Evolutionary conservation across 2,797 vertebrate species (phyloP).

Genomic region (Erpetoichthys calabaricus): DNA sequence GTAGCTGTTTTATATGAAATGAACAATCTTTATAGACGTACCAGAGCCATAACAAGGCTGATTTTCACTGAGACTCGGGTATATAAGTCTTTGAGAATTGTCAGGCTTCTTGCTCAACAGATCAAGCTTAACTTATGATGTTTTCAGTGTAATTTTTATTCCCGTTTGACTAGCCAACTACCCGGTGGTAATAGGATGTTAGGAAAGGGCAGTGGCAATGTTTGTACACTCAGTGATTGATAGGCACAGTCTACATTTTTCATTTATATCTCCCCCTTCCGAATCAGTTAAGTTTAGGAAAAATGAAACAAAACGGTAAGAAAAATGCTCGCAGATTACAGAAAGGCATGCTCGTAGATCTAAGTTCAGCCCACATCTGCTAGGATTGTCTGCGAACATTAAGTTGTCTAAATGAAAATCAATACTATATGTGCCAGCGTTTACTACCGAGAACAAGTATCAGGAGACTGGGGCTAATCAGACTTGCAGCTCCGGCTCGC

Average conservation of each 20-base stretch:
- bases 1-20: conserved; percentile 91
- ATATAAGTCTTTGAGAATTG: conserved; percentile 83
- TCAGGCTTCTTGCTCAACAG: conserved; percentile 85
- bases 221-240: conserved; percentile 68
- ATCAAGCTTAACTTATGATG: conserved; percentile 95
- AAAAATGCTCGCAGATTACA: conserved; percentile 81
- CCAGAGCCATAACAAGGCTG: conserved; percentile 77
- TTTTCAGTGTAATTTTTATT: conserved; percentile 93
- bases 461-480: conserved; percentile 61
- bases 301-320: conserved; percentile 83
- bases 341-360: conserved; percentile 60
- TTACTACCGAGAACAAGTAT: conserved; percentile 66
- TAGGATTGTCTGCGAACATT: conserved; percentile 82
- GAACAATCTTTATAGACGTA: conserved; percentile 93
- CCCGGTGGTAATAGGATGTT: conserved; percentile 75
- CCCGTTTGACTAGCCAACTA: conserved; percentile 81
- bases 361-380: conserved; percentile 62
- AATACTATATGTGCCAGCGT: conserved; percentile 80
- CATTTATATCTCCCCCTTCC: conserved; percentile 87
- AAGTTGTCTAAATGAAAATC: conserved; percentile 99
- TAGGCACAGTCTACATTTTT: conserved; percentile 62
- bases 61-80: conserved; percentile 71
- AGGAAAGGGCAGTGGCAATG: conserved; percentile 69
- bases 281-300: conserved; percentile 91
- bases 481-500: conserved; percentile 49